phyloP scores from a whole-genome alignment of 2,888 invertebrate species.

The Sarcophaga variegata region DNA sequence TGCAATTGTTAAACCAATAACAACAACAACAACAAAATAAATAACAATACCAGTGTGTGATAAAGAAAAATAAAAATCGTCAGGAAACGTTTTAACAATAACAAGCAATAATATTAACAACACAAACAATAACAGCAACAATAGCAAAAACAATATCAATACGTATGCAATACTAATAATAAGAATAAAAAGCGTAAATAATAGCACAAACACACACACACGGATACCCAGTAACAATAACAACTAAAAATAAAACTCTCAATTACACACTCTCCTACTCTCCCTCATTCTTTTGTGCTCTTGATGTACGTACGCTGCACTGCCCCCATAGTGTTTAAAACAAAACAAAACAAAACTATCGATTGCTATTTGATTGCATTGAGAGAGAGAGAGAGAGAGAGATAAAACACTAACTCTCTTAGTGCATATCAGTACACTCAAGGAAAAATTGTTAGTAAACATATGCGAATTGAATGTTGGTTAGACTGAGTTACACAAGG shows the following conservation, averaged over 20 bases:
- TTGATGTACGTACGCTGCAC: too few relatives aligned
- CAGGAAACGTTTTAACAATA: constrained; percentile 32
- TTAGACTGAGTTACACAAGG: not conserved
- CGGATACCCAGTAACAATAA: constrained; percentile 43
- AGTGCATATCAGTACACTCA: constrained; percentile 2
- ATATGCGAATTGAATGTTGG: not conserved
- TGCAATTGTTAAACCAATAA: constrained; percentile 45
- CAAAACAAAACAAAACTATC: constrained; percentile 15
- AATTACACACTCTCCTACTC: too few relatives aligned
- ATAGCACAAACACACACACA: not conserved
- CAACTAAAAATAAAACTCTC: constrained; percentile 16
- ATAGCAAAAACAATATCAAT: constrained; percentile 30
- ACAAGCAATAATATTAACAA: constrained; percentile 44
- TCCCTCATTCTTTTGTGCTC: too few relatives aligned
- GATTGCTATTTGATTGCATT: constrained; percentile 38
- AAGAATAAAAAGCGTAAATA: constrained; percentile 35
- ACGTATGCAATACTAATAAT: constrained; percentile 40
- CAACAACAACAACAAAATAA: constrained; percentile 6
- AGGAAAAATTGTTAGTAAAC: constrained; percentile 2
- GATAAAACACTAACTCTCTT: not conserved
- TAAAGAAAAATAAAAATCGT: not conserved
- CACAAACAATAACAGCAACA: constrained; percentile 18
- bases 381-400: not conserved
- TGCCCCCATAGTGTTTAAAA: not conserved
- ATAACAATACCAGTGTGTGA: constrained; percentile 24